Evolutionary conservation across 2,113 vertebrate genomes (phyloP), one percentile per base, ranked within the genome.

Genomic region (Brachyhypopomus occidentalis): DNA sequence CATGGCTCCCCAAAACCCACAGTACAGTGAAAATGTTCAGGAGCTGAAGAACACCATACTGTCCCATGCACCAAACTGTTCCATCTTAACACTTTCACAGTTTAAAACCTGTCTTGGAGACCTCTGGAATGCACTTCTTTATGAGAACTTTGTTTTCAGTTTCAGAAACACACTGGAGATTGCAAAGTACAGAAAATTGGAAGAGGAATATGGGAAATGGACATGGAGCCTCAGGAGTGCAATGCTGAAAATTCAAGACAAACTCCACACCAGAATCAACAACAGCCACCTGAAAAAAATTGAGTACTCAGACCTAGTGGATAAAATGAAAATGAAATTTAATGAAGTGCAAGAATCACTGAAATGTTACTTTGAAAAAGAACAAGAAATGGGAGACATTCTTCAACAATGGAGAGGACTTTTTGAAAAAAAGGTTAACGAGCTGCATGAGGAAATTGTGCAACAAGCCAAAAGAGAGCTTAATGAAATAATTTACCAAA

Each of bases 161-260:
- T 94, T 94, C 85, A 92, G 80, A 79, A 94, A 92, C 19, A 91
- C 91, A 0, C 17, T 83, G 36, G 91, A 93, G 58, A 86, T 93
- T 16, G 79, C 88, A 12, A 72, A 4, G 0, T 89, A 91, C 83
- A 89, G 86, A 25, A 86, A 84, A 62, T 63, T 92, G 34, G 91
- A 93, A 67, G 71, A 2, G 0, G 30, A 25, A 0, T 89, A 86
- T 34, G 83, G 84, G 0, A 63, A 30, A 71, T 22, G 12, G 0
- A 4, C 20, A 0, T 87, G 77, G 70, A 8, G 20, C 12, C 81
- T 93, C 25, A 89, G 92, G 38, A 8, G 82, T 11, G 78, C 88
- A 9, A 2, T 90, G 70, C 67, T 88, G 0, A 72, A 81, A 1
- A 19, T 89, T 55, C 84, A 92, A 17, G 85, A 85, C 23, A 83